Evolutionary conservation across 2,888 invertebrate genomes (phyloP).

Genomic region (Leucophenga montana): DNA sequence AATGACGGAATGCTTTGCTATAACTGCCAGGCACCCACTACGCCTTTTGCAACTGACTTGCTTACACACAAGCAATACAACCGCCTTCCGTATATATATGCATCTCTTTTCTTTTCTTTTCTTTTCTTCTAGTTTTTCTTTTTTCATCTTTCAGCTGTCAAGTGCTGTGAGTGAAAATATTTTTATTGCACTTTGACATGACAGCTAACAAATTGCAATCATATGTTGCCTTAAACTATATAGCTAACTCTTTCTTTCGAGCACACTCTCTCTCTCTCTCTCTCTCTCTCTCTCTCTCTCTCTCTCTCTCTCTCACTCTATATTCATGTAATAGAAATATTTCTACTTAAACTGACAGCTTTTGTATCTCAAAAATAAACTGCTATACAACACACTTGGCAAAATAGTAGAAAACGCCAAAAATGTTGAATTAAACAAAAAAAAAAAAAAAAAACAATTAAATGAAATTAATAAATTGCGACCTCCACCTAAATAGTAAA

Average conservation of each 20-base stretch:
- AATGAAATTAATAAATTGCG: constrained; percentile 22
- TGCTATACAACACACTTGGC: neutral
- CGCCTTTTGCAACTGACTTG: no score
- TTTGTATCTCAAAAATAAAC: constrained; percentile 10
- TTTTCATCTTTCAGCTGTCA: constrained; percentile 50
- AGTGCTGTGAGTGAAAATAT: constrained; percentile 66
- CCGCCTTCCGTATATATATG: no score
- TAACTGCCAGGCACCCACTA: neutral
- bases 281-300: no score
- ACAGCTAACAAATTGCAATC: constrained; percentile 63
- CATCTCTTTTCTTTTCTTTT: neutral
- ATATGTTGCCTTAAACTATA: neutral
- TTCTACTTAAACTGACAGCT: constrained; percentile 8
- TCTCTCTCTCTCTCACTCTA: no score
- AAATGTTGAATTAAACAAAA: neutral
- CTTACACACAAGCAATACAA: neutral
- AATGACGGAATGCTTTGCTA: neutral
- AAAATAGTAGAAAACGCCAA: neutral
- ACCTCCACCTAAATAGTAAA: constrained; percentile 35
- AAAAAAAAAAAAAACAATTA: constrained; percentile 16
- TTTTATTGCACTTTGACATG: constrained; percentile 68
- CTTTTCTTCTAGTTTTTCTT: neutral
- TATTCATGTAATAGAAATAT: constrained; percentile 20
- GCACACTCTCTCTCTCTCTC: no score
- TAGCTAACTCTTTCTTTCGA: no score